Evolutionary conservation across 2,888 invertebrate species (phyloP).

Genomic region (Aspidiotus rigidus): DNA sequence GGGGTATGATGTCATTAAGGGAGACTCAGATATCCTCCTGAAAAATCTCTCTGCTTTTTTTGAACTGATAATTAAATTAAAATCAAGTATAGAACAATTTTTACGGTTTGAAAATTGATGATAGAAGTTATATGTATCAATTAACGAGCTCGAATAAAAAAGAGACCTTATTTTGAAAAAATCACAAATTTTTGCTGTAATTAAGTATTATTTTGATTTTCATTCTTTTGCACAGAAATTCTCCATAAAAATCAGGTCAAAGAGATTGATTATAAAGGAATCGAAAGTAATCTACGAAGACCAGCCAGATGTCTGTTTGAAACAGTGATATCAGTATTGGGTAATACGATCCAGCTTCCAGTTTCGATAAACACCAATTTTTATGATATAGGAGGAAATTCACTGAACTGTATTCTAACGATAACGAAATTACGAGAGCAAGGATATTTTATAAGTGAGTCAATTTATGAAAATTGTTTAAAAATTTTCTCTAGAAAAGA

Average conservation of each 20-base stretch:
- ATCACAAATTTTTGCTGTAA: background rate
- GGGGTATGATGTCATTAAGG: too few species aligned
- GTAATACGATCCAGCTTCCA: constrained; percentile 51
- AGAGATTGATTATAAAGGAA: constrained; percentile 56
- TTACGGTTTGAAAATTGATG: background rate
- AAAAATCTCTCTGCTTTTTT: too few species aligned
- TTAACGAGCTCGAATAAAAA: background rate
- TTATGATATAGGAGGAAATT: constrained; percentile 77
- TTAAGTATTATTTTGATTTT: too few species aligned
- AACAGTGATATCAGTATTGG: constrained; percentile 59
- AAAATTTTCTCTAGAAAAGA: background rate
- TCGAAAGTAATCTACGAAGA: constrained; percentile 50
- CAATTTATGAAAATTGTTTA: constrained; percentile 14
- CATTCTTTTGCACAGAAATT: constrained; percentile 16
- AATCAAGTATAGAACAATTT: background rate
- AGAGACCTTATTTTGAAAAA: background rate
- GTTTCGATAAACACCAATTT: constrained; percentile 59
- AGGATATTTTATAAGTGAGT: constrained; percentile 64
- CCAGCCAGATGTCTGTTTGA: constrained; percentile 63
- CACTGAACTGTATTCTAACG: constrained; percentile 73
- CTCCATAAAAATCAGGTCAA: background rate
- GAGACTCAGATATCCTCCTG: too few species aligned
- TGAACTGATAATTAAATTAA: too few species aligned
- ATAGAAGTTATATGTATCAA: background rate
- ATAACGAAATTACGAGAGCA: constrained; percentile 65